phyloP scores from a whole-genome alignment of 2,113 vertebrate species.

The Bubalus kerabau region DNA sequence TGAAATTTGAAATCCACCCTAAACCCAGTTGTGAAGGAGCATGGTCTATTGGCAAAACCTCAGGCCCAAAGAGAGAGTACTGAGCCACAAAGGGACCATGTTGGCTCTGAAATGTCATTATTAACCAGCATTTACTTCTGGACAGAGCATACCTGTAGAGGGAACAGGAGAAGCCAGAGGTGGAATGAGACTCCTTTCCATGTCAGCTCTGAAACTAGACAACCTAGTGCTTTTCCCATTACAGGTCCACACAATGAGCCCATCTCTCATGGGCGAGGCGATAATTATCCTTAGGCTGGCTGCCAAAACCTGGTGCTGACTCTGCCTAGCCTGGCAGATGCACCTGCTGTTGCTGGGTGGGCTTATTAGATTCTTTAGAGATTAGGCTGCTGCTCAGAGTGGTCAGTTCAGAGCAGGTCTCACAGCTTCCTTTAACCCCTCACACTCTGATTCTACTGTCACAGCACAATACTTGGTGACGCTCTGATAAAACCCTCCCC shows the following conservation, averaged over 20 bases:
- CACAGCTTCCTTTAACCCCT: neutral
- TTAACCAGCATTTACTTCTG: neutral
- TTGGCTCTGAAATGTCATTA: neutral
- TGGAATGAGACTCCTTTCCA: neutral
- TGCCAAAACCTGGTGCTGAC: constrained; percentile 16
- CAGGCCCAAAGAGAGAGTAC: neutral
- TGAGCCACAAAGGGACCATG: neutral
- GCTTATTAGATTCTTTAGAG: constrained; percentile 23
- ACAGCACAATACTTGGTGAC: neutral
- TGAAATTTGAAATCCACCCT: neutral
- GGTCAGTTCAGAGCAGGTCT: neutral
- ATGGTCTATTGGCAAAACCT: neutral
- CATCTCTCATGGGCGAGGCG: neutral
- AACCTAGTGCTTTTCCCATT: constrained; percentile 29
- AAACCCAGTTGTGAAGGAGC: neutral
- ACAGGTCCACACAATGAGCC: constrained; percentile 5
- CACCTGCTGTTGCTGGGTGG: neutral
- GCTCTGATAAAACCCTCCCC: neutral
- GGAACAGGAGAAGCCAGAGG: neutral
- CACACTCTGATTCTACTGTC: neutral
- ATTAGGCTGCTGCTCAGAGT: neutral
- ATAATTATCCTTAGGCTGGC: constrained; percentile 21
- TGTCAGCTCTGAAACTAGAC: constrained; percentile 4
- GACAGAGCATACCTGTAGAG: neutral
- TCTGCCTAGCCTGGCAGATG: neutral